phyloP scores from a whole-genome alignment of 2,113 vertebrate species.

The Aptenodytes patagonicus region DNA sequence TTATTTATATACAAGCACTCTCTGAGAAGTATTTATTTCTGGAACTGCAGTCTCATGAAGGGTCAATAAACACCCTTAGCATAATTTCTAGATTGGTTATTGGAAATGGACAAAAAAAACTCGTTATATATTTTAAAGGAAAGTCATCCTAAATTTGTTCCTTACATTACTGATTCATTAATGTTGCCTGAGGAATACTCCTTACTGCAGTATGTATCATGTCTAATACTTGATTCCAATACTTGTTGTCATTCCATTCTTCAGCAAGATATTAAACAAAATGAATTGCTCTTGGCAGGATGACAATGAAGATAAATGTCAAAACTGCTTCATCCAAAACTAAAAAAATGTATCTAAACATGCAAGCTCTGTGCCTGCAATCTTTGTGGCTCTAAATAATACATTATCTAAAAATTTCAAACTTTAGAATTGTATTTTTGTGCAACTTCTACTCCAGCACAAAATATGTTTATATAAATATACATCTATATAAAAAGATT shows the following conservation, averaged over 20 bases:
- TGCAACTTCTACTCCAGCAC: not conserved
- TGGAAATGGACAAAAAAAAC: not conserved
- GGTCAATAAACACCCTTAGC: not conserved
- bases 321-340: not conserved
- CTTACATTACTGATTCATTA: not conserved
- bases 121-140: not conserved
- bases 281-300: not conserved
- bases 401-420: not conserved
- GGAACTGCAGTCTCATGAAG: not conserved
- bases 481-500: not conserved
- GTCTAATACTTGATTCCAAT: not conserved
- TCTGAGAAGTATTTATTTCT: not conserved
- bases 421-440: not conserved
- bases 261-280: constrained; percentile 3
- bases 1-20: not conserved
- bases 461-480: not conserved
- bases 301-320: constrained; percentile 1
- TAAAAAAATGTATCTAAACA: not conserved
- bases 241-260: not conserved
- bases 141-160: not conserved
- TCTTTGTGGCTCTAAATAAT: not conserved
- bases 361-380: not conserved
- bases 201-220: not conserved
- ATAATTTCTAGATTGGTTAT: not conserved
- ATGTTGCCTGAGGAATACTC: not conserved